Base-by-base conservation (phyloP, 2,113 vertebrate genomes). In the Pteronura brasiliensis region DNA sequence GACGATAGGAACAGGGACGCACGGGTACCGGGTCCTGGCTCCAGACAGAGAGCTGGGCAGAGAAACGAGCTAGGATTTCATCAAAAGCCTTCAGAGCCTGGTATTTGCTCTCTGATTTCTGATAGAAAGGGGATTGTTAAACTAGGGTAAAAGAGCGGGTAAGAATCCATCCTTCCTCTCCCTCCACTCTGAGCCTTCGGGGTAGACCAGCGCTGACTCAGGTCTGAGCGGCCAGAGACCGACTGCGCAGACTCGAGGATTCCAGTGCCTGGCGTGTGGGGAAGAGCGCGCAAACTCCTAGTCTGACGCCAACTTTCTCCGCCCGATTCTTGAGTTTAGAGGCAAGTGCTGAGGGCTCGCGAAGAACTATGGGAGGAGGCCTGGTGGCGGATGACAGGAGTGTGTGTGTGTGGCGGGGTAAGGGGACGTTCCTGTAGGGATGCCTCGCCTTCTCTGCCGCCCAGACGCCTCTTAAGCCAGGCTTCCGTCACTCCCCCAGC, bases 221-320 rank as follows among this genome's bases (percentile, higher is more conserved):
- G 0, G 14, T 44, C 67, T 21, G 52, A 93, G 27, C 67, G 0
- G 72, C 31, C 10, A 2, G 95, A 93, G 74, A 21, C 61, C 18
- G 9, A 74, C 31, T 93, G 96, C 92, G 69, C 96, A 94, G 55
- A 59, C 77, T 90, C 95, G 7, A 25, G 23, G 63, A 29, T 34
- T 71, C 61, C 42, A 25, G 69, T 4, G 9, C 67, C 17, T 0
- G 14, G 49, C 4, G 9, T 20, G 1, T 1, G 7, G 39, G 39
- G 34, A 36, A 36, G 21, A 36, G 13, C 2, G 52, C 23, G 57
- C 67, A 29, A n/a, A 61, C 31, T 93, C 76, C 63, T 57, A 9
- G 29, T 29, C 90, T 74, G 86, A 31, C 7, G 27, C 39, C 47
- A n/a, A 7, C 39, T 57, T 69, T 79, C 49, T 61, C 67, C 4